phyloP scores from a whole-genome alignment of 2,797 vertebrate genomes.

The Rhadinocentrus ornatus region DNA sequence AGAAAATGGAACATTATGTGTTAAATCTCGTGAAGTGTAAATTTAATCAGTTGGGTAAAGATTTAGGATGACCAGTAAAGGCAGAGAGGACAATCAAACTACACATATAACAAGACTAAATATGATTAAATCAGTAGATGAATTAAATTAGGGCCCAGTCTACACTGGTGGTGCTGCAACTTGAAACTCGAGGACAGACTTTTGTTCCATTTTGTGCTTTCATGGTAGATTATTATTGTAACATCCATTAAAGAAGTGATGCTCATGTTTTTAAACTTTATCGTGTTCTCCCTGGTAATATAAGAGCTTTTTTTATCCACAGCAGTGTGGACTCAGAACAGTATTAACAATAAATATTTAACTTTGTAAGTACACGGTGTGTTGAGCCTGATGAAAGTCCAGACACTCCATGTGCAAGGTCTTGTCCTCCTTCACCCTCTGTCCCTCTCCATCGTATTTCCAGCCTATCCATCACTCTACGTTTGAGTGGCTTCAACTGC shows the following conservation, averaged over 20 bases:
- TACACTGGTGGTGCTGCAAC: neutral
- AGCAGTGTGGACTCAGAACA: slow-evolving; percentile 32
- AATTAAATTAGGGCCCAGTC: neutral
- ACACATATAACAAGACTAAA: neutral
- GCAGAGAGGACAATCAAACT: neutral
- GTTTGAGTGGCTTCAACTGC: slow-evolving; percentile 18
- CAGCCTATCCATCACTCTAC: slow-evolving; percentile 13
- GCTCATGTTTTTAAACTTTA: neutral
- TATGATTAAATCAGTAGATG: neutral
- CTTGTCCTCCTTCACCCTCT: slow-evolving; percentile 8
- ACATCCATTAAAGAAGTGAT: neutral
- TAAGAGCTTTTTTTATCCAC: slow-evolving; percentile 51
- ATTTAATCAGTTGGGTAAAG: neutral
- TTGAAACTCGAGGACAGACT: neutral
- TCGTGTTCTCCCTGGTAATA: slow-evolving; percentile 42
- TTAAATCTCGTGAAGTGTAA: neutral
- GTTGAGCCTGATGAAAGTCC: slow-evolving; percentile 65
- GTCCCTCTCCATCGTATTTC: slow-evolving; percentile 15
- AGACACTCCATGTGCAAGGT: slow-evolving; percentile 35
- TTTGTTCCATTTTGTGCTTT: neutral
- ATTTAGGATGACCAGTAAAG: neutral
- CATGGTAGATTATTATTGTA: neutral
- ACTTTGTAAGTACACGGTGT: slow-evolving; percentile 66
- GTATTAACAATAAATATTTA: slow-evolving; percentile 69
- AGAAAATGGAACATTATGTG: neutral